These are phyloP conservation scores for Bembecia ichneumoniformis DNA, from an alignment of 2,888 invertebrate genomes.

Conservation along the genomic window DNA sequence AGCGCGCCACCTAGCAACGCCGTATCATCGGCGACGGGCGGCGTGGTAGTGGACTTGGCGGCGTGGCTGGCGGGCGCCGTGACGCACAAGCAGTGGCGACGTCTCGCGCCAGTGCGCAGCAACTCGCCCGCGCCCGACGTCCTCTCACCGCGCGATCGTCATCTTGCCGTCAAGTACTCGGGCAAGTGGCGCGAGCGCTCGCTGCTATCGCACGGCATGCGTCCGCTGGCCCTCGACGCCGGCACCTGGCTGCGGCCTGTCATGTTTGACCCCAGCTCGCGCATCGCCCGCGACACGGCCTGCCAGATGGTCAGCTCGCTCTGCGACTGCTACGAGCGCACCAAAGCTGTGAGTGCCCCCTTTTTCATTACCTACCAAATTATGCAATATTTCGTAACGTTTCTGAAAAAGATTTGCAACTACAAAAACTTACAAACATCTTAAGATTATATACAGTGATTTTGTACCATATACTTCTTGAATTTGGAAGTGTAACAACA, in stretches of 20 bases:
- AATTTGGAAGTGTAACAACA: too few relatives aligned
- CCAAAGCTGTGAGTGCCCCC: constrained; percentile 50
- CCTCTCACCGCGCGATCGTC: constrained; percentile 32
- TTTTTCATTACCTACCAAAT: background rate
- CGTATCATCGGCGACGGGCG: constrained; percentile 30
- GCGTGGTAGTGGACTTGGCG: constrained; percentile 65
- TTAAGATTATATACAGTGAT: too few relatives aligned
- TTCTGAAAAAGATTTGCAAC: too few relatives aligned
- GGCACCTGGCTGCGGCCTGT: constrained; percentile 92
- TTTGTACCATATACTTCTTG: too few relatives aligned
- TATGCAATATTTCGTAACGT: too few relatives aligned
- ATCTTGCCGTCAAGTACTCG: constrained; percentile 55
- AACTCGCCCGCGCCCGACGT: constrained; percentile 15
- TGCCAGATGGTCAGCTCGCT: constrained; percentile 90
- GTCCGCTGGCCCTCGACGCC: constrained; percentile 75
- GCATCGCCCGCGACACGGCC: constrained; percentile 89
- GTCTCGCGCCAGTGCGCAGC: constrained; percentile 27
- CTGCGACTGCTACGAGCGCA: constrained; percentile 73
- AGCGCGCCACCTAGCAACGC: constrained; percentile 25
- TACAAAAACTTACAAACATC: too few relatives aligned
- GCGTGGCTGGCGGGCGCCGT: constrained; percentile 65
- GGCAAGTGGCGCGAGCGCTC: constrained; percentile 56
- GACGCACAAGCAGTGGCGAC: constrained; percentile 52
- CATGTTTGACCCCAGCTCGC: constrained; percentile 91
- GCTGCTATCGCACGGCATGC: constrained; percentile 64